Base-by-base conservation (phyloP, 2,113 vertebrate genomes). In the Grantiella picta region DNA sequence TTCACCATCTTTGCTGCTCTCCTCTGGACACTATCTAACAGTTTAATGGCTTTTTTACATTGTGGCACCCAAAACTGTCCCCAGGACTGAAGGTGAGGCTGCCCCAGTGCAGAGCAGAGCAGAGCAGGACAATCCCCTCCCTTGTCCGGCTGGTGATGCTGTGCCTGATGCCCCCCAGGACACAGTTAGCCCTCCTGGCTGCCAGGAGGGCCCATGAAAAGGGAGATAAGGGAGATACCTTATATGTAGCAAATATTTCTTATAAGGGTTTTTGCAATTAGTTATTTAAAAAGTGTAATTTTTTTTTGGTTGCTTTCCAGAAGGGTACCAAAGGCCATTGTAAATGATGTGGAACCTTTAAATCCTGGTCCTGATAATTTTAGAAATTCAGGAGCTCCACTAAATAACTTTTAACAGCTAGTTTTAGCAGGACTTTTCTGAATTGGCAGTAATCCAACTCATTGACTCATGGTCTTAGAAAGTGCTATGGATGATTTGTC, bases 401-500 rank as follows among this genome's bases (percentile, higher is more conserved):
- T 57, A 36, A 61, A 14, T 64, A 80, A 72, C 45, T 92, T 72
- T 14, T 90, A 79, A 49, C 17, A 56, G n/a, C 17, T 65, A 65
- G 22, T 49, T 94, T 69, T 89, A 86, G 28, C 31, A 77, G 31
- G 40, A 69, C 40, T 53, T 81, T 72, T 80, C 59, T 77, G 68
- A 92, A 53, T 31, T 92, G 91, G 94, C 76, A 57, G 18, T 70
- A 69, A 35, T 77, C 71, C 91, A 94, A 33, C 33, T 77, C 71
- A 73, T 42, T 83, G 86, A 73, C 66, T 88, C 82, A 72, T 5
- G 12, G 22, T 76, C 13, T 90, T 82, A 92, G 54, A 76, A 92
- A 83, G 64, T 61, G 80, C 68, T 66, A 27, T 45, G 93, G 86
- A 57, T 92, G 68, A 86, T 94, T 96, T 92, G 83, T 94, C 64